Percentiles rank a stretch among this genome's conserved stretches.
These are phyloP conservation scores for Ypsolopha scabrella DNA, from an alignment of 2,888 invertebrate species.

Conservation along the genomic window DNA sequence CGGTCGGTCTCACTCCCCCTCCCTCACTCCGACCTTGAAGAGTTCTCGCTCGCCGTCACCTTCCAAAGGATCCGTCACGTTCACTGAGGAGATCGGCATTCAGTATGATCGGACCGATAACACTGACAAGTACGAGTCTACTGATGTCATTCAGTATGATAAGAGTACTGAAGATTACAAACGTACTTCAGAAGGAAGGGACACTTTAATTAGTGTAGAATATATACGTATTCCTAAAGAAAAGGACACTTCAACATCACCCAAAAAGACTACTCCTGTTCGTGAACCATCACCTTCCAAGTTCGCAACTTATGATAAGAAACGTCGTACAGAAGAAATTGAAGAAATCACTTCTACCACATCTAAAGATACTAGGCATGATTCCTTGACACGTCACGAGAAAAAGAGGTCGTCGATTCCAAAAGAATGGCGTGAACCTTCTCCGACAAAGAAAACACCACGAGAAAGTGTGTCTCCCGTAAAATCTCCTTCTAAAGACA, in stretches of 20 bases:
- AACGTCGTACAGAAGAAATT: slow-evolving; percentile 13
- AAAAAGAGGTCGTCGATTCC: slow-evolving; percentile 13
- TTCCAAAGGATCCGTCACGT: slow-evolving; percentile 26
- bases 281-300: slow-evolving; percentile 23
- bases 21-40: slow-evolving; percentile 14
- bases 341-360: slow-evolving; percentile 12
- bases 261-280: slow-evolving; percentile 2
- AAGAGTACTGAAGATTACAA: slow-evolving; percentile 7
- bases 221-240: not conserved
- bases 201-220: slow-evolving; percentile 1
- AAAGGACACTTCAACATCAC: slow-evolving; percentile 2
- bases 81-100: slow-evolving; percentile 16
- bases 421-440: slow-evolving; percentile 18
- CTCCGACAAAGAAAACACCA: slow-evolving; percentile 23
- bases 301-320: slow-evolving; percentile 26
- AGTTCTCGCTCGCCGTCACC: slow-evolving; percentile 31
- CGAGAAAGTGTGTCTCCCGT: not conserved
- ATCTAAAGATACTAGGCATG: slow-evolving; percentile 15
- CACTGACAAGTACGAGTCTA: slow-evolving; percentile 10
- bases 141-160: not conserved
- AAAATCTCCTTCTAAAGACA: slow-evolving; percentile 25
- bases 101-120: slow-evolving; percentile 8
- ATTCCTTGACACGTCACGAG: slow-evolving; percentile 20
- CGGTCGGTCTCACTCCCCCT: slow-evolving; percentile 9
- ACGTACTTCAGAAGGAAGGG: not conserved